A percentile compares a stretch with the other conserved stretches of the same genome.
phyloP scores from a whole-genome alignment of 1,140 invertebrate genomes.

The Pogonus chalceus region DNA sequence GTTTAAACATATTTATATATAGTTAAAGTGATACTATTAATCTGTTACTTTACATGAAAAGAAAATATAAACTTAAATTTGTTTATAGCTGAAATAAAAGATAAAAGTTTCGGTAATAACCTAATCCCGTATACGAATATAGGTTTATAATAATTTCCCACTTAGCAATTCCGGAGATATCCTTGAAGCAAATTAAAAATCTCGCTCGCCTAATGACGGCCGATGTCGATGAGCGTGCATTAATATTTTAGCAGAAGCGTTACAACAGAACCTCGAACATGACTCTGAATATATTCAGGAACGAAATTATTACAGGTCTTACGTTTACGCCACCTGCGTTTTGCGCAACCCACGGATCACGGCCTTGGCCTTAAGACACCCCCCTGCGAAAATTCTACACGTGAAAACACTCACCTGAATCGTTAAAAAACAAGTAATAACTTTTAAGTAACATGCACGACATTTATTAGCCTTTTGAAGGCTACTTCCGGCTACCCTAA shows the following conservation, averaged over 20 bases:
- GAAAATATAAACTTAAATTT: too few species aligned
- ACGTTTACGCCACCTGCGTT: neutral
- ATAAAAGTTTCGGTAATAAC: too few species aligned
- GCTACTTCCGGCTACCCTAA: too few species aligned
- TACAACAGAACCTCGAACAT: neutral
- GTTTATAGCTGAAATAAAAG: too few species aligned
- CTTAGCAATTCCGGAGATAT: too few species aligned
- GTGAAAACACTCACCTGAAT: neutral
- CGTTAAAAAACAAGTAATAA: neutral
- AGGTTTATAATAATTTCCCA: too few species aligned
- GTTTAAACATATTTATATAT: too few species aligned
- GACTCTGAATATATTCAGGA: neutral
- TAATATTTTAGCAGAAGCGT: neutral
- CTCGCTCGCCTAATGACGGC: neutral
- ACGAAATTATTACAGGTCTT: neutral
- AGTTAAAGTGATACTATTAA: too few species aligned
- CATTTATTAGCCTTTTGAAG: too few species aligned
- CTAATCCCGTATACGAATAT: too few species aligned
- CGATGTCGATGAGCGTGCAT: neutral
- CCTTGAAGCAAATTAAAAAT: neutral
- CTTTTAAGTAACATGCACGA: too few species aligned
- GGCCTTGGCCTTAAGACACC: neutral
- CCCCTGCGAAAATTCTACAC: neutral
- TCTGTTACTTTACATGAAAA: too few species aligned
- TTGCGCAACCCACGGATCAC: neutral